Evolutionary conservation across 2,888 invertebrate species (phyloP), one percentile per base, ranked within the genome.

Genomic region (Ryuthela nishihirai): DNA sequence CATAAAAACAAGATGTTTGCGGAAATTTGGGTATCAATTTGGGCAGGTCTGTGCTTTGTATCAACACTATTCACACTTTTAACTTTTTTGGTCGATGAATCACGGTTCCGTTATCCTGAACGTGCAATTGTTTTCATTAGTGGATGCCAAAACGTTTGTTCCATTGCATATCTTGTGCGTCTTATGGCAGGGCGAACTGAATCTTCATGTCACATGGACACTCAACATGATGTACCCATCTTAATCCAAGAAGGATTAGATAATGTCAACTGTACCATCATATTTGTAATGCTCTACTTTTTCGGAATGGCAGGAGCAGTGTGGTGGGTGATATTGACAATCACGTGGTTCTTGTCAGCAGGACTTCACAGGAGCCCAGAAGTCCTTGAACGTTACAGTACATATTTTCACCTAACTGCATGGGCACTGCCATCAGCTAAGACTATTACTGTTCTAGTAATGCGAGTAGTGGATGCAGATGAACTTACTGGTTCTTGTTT

Each of bases 271-370:
- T 93, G 93, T 74, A 88, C 90, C 41, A 83, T 88, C 49, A 88
- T 91, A 49, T 97, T 95, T 75, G 79, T 94, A 29, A 78, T 95
- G 67, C 82, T 90, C 45, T 95, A 93, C 77, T 95, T 91, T 78
- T 95, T 95, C 76, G 88, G 88, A 59, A 87, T 88, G 75, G 91
- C 94, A 38, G 87, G 88, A 21, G 85, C 85, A 58, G 85, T 90
- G 62, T 95, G 95, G 95, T 90, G 92, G 94, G 87, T 93, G 41
- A 85, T 92, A 65, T 81, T 93, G 42, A 87, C 89, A 45, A 83
- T 88, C 32, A 89, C 90, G 69, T 94, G 94, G 94, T 81, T 82
- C 70, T 77, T 83, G 54, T 76, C 82, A 2, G 77, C 78, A 3
- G 77, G 77, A 40, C 70, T 77, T 15, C 76, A 77, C 59, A 79